Evolutionary conservation across 2,113 vertebrate species (phyloP).

Genomic region (Pan paniscus): DNA sequence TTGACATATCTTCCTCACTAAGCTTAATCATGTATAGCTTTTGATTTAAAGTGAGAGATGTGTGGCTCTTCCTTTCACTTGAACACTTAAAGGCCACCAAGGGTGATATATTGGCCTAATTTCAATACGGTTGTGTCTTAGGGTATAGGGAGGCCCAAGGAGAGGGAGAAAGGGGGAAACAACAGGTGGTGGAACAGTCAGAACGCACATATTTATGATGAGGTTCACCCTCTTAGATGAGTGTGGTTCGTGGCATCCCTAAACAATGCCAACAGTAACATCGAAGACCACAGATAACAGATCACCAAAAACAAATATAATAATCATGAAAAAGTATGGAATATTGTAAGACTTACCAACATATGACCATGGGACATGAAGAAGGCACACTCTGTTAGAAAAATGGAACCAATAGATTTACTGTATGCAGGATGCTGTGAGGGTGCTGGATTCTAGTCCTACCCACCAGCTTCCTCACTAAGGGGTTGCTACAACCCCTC

Average conservation of each 20-base stretch:
- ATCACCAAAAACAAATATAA: not conserved
- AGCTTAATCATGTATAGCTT: not conserved
- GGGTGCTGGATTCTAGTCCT: too few relatives aligned
- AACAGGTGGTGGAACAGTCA: not conserved
- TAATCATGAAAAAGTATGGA: not conserved
- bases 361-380: not conserved
- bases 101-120: not conserved
- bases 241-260: not conserved
- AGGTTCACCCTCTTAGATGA: not conserved
- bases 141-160: not conserved
- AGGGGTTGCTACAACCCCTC: not conserved
- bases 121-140: not conserved
- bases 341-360: not conserved
- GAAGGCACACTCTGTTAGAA: not conserved
- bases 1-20: not conserved
- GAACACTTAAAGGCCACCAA: not conserved
- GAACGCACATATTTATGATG: not conserved
- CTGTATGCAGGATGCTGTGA: not conserved
- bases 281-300: not conserved
- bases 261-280: not conserved
- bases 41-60: not conserved
- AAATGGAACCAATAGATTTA: not conserved
- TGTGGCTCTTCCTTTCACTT: not conserved
- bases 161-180: not conserved
- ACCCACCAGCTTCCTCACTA: too few relatives aligned